A percentile compares a stretch with the other conserved stretches of the same genome.
Evolutionary conservation across 1,140 invertebrate genomes (phyloP).

Genomic region (Heliconius hermathena): DNA sequence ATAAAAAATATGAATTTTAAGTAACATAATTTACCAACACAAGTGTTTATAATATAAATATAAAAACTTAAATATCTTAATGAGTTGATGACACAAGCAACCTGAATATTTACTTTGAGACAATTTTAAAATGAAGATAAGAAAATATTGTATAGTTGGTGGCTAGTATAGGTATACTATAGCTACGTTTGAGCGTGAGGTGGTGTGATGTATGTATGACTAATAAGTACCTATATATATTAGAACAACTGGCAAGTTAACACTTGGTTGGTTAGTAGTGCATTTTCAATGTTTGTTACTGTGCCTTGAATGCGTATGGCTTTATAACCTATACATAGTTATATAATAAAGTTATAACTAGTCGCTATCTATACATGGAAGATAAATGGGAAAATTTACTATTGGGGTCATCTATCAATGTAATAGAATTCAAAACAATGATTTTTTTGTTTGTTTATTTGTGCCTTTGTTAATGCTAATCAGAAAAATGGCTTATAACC

Average conservation of each 20-base stretch:
- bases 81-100: not conserved
- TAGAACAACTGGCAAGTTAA: conserved; percentile 39
- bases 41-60: too few species aligned
- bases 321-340: not conserved
- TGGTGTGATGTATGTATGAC: conserved; percentile 61
- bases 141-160: not conserved
- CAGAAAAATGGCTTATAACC: too few species aligned
- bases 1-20: too few species aligned
- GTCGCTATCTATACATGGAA: too few species aligned
- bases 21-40: too few species aligned
- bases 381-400: too few species aligned
- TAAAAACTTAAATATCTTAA: too few species aligned
- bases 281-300: conserved; percentile 18
- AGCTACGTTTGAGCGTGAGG: conserved; percentile 41
- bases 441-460: too few species aligned
- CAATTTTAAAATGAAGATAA: not conserved
- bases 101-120: not conserved
- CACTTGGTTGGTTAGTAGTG: conserved; percentile 39
- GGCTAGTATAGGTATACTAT: not conserved
- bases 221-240: conserved; percentile 38
- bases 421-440: too few species aligned
- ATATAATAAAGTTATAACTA: too few species aligned
- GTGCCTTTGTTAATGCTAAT: too few species aligned
- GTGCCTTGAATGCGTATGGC: not conserved
- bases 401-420: too few species aligned